phyloP scores from a whole-genome alignment of 2,113 vertebrate species.

The Sphyrna mokarran region DNA sequence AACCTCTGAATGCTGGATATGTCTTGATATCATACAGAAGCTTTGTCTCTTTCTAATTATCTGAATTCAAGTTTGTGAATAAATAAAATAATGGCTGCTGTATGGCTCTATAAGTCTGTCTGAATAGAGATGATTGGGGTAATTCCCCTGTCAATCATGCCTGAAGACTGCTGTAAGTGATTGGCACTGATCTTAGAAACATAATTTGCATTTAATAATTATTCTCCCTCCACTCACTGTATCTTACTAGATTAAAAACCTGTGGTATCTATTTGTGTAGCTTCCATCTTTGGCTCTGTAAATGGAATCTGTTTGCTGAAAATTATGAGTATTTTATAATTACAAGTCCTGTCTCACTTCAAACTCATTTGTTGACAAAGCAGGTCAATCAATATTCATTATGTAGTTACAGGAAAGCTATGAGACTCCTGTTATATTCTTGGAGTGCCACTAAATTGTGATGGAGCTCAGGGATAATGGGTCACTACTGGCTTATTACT shows the following conservation, averaged over 20 bases:
- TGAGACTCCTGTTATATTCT: no score
- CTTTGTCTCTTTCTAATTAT: no score
- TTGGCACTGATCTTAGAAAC: not conserved
- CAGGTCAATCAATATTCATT: not conserved
- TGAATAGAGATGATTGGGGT: no score
- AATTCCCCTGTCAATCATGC: no score
- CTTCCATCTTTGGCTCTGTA: no score
- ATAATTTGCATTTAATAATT: not conserved
- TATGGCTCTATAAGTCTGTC: not conserved
- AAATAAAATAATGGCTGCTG: not conserved
- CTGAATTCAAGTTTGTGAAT: no score
- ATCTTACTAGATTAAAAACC: not conserved
- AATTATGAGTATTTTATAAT: no score
- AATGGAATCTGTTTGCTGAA: not conserved
- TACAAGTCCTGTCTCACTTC: not conserved
- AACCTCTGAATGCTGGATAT: no score
- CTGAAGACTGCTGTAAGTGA: not conserved
- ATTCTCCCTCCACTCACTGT: not conserved
- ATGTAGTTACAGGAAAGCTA: not conserved
- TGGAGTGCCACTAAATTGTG: no score
- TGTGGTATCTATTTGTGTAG: not conserved
- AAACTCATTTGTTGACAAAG: not conserved
- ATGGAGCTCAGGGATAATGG: no score
- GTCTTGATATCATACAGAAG: no score
- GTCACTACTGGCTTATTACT: no score